Base-by-base conservation (phyloP, 2,113 vertebrate genomes). In the Rhinopithecus roxellana region DNA sequence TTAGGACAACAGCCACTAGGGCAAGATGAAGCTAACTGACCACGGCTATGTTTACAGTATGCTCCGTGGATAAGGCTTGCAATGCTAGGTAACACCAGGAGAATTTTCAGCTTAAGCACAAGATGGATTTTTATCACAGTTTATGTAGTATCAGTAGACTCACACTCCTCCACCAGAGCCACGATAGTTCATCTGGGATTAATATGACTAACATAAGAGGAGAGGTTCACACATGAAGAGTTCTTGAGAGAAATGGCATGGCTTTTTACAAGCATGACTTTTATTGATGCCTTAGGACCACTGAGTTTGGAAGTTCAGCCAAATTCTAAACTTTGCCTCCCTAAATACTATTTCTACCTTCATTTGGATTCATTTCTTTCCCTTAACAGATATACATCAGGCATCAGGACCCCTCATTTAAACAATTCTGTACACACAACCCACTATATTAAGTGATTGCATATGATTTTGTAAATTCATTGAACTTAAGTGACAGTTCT, bases 271-370 rank as follows among this genome's bases (percentile, higher is more conserved):
- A 70, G 43, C 52, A 30, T 32, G 70, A 61, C 30, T 96, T 87
- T 87, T 82, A 83, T 59, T 57, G 84, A 69, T 94, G 52, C 27
- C 30, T 82, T 57, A 69, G 83, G 93, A 74, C 72, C 64, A 57
- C 57, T 70, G 77, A 84, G 59, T 85, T 81, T 92, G 52, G 40
- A 90, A 95, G 27, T 78, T 40, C 59, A 88, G 94, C 77, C 89
- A 81, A 55, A 96, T 93, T 81, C 50, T 90, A 25, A 92, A 38
- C 25, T 30, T 69, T 38, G 32, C 52, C 74, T 96, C 90, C 90
- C 72, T 67, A 59, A 95, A 82, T 52, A 93, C 25, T 20, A 40
- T 80, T 69, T 64, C 59, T 78, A 38, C 55, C 69, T 78, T 91
- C 50, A n/a, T 57, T 72, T 80, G 55, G 55, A 89, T 92, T 85